A percentile compares a stretch with the other conserved stretches of the same genome.
Conservation (phyloP, 1,140 invertebrate species). For the Andrena cerasifolii region DNA sequence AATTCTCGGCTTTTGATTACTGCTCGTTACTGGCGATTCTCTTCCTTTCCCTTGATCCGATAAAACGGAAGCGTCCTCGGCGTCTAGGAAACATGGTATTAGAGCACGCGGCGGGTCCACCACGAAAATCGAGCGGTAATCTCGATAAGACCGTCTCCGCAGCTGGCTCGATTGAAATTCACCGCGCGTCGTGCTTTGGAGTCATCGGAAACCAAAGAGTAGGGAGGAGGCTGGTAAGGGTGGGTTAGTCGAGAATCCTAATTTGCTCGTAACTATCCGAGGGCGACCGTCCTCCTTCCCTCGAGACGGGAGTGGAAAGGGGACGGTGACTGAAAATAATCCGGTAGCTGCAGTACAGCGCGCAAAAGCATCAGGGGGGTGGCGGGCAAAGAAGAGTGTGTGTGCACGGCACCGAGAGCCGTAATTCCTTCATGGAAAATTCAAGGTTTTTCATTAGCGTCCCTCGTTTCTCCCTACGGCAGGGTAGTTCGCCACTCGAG, state of each 20-base stretch:
- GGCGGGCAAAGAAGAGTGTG: neutral
- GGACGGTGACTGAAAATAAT: constrained; percentile 41
- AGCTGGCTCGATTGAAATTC: constrained; percentile 28
- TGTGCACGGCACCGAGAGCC: constrained; percentile 33
- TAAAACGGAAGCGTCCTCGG: neutral
- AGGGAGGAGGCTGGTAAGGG: too few relatives aligned
- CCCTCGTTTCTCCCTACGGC: constrained; percentile 49
- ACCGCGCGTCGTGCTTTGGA: constrained; percentile 6
- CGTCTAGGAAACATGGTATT: neutral
- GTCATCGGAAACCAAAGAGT: constrained; percentile 32
- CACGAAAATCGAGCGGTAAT: constrained; percentile 40
- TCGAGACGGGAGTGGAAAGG: neutral
- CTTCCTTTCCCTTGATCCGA: too few relatives aligned
- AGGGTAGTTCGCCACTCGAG: constrained; percentile 34
- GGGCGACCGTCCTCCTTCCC: too few relatives aligned
- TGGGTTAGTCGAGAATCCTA: constrained; percentile 44
- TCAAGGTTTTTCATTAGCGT: constrained; percentile 82
- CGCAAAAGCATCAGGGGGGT: neutral
- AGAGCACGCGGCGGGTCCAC: constrained; percentile 1
- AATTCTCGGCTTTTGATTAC: neutral
- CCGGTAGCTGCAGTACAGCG: constrained; percentile 25
- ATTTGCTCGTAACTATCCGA: constrained; percentile 51
- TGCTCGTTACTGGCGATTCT: neutral
- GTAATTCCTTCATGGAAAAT: constrained; percentile 82
- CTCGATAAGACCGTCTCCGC: constrained; percentile 8